phyloP scores from a whole-genome alignment of 1,140 invertebrate genomes.

The Conopomorpha cramerella region DNA sequence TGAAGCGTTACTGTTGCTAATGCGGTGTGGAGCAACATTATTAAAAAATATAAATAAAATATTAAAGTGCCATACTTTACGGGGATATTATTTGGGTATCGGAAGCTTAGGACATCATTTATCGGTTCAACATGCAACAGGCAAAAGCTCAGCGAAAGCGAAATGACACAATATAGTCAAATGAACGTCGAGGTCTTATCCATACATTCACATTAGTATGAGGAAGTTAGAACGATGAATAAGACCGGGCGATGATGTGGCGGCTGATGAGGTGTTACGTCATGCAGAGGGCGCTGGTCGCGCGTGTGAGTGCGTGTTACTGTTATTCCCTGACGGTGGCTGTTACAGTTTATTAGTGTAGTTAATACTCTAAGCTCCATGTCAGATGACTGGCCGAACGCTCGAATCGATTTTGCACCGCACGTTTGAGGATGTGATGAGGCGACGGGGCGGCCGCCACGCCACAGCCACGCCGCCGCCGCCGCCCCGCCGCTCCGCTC shows the following conservation, averaged over 20 bases:
- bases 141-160: conserved; percentile 14
- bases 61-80: conserved; percentile 57
- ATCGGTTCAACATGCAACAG: conserved; percentile 38
- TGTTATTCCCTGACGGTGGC: conserved; percentile 23
- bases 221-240: not conserved
- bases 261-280: conserved; percentile 8
- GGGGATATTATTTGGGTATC: conserved; percentile 37
- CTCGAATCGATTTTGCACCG: conserved; percentile 56
- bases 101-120: conserved; percentile 27
- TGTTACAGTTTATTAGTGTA: conserved; percentile 51
- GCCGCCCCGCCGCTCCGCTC: conserved; percentile 14
- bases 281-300: conserved; percentile 25
- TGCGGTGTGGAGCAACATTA: conserved; percentile 37
- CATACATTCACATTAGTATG: not conserved
- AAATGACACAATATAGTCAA: not conserved
- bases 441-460: conserved; percentile 20
- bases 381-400: conserved; percentile 28
- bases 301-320: conserved; percentile 31
- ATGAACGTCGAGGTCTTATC: not conserved
- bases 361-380: conserved; percentile 54
- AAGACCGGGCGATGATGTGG: conserved; percentile 16
- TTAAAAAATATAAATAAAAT: conserved; percentile 27
- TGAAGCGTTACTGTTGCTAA: conserved; percentile 45
- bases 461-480: conserved; percentile 12
- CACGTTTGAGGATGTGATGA: conserved; percentile 29